These are phyloP conservation scores for Blennius ocellaris DNA, from an alignment of 2,113 vertebrate species.

Conservation along the genomic window DNA sequence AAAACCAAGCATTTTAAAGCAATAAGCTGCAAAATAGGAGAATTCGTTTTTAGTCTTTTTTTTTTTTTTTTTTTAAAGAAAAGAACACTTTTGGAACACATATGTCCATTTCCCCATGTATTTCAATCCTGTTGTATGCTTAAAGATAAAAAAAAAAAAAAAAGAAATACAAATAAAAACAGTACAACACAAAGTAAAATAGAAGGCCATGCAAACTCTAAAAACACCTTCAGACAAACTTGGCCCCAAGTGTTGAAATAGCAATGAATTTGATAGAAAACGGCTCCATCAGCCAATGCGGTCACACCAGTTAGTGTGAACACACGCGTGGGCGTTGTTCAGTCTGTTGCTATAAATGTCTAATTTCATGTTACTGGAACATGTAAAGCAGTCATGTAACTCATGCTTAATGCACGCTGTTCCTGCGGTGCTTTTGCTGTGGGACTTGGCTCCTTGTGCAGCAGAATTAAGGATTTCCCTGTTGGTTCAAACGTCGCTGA, in stretches of 20 bases:
- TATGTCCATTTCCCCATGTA: no score
- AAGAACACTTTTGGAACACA: no score
- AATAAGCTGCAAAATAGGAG: no score
- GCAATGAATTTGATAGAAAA: background rate
- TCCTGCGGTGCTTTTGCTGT: background rate
- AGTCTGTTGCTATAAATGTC: constrained; percentile 26
- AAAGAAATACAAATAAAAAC: no score
- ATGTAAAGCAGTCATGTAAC: constrained; percentile 18
- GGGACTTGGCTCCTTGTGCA: background rate
- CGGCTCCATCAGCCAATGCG: background rate
- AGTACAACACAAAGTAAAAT: no score
- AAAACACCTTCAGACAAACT: no score
- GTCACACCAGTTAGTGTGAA: background rate
- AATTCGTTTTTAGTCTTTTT: no score
- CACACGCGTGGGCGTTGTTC: background rate
- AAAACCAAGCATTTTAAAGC: no score
- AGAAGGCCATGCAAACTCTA: no score
- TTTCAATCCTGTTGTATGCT: no score
- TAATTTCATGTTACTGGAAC: constrained; percentile 22
- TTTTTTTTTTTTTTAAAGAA: no score
- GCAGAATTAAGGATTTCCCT: background rate
- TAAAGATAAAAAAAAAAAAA: no score
- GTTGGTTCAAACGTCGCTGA: background rate
- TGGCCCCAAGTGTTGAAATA: background rate
- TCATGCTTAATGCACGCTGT: constrained; percentile 15